A percentile compares a stretch with the other conserved stretches of the same genome.
Conservation (phyloP, 2,888 invertebrate genomes). For the Lacanobia wlatinum region DNA sequence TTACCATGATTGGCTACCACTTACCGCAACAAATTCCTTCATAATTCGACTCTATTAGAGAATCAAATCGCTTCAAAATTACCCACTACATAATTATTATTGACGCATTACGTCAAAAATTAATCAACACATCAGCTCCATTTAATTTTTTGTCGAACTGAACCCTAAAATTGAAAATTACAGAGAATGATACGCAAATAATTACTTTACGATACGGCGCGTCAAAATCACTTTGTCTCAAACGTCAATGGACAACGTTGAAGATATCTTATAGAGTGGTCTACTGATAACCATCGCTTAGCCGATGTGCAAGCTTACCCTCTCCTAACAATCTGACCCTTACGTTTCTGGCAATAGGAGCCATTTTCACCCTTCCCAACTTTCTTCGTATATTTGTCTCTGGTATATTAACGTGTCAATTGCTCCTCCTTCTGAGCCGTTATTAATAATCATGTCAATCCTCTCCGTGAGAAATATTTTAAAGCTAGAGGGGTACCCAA, state of each 20-base stretch:
- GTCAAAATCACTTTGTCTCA: slow-evolving; percentile 88
- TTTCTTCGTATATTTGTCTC: slow-evolving; percentile 62
- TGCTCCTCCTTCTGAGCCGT: slow-evolving; percentile 83
- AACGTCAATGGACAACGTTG: slow-evolving; percentile 76
- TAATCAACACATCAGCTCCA: slow-evolving; percentile 62
- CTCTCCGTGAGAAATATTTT: slow-evolving; percentile 87
- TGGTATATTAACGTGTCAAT: slow-evolving; percentile 87
- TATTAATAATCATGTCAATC: slow-evolving; percentile 89
- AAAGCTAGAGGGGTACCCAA: slow-evolving; percentile 82
- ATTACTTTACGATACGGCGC: slow-evolving; percentile 78
- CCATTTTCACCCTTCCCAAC: slow-evolving; percentile 52
- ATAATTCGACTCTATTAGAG: slow-evolving; percentile 49
- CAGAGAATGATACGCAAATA: slow-evolving; percentile 85
- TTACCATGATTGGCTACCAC: slow-evolving; percentile 30
- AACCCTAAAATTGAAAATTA: slow-evolving; percentile 69
- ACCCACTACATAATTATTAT: slow-evolving; percentile 55
- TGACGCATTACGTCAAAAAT: slow-evolving; percentile 60
- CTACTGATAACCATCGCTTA: slow-evolving; percentile 81
- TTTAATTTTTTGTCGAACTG: slow-evolving; percentile 58
- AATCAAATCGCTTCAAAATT: slow-evolving; percentile 54
- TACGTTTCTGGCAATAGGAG: slow-evolving; percentile 56
- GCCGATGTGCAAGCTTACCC: slow-evolving; percentile 69
- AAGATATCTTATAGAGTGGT: slow-evolving; percentile 79
- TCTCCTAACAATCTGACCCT: slow-evolving; percentile 22
- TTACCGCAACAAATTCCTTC: slow-evolving; percentile 36